Evolutionary conservation across 2,888 invertebrate species (phyloP).

Genomic region (Rapana venosa): DNA sequence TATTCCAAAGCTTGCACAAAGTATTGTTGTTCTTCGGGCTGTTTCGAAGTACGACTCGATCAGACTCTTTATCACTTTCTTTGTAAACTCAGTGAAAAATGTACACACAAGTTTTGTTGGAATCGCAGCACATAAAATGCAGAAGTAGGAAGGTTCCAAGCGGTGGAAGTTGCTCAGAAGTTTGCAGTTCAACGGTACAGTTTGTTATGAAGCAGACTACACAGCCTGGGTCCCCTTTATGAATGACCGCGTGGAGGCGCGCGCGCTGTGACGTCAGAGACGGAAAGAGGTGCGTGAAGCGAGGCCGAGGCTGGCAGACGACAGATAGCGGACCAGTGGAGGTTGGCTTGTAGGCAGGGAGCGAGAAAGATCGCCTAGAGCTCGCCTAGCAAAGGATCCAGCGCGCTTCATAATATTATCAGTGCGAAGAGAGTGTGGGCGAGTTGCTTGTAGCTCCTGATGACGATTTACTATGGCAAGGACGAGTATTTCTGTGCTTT

Average conservation of each 20-base stretch:
- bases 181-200: not conserved
- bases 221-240: not conserved
- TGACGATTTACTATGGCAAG: too few relatives aligned
- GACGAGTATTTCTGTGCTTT: not conserved
- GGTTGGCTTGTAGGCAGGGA: not conserved
- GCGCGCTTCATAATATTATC: not conserved
- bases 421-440: not conserved
- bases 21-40: too few relatives aligned
- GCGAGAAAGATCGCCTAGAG: not conserved
- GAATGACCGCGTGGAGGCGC: conserved; percentile 23
- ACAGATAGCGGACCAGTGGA: conserved; percentile 6
- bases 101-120: not conserved
- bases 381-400: not conserved
- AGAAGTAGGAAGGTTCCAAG: not conserved
- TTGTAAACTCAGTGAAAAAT: not conserved
- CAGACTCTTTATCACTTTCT: not conserved
- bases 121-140: not conserved
- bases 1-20: too few relatives aligned
- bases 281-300: not conserved
- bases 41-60: not conserved
- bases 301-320: not conserved
- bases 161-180: not conserved
- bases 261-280: conserved; percentile 26
- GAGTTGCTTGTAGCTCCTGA: not conserved
- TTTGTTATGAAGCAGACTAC: not conserved